Percentiles rank a stretch among this genome's conserved stretches.
phyloP scores from a whole-genome alignment of 2,888 invertebrate species.

The Saturnia japonica region DNA sequence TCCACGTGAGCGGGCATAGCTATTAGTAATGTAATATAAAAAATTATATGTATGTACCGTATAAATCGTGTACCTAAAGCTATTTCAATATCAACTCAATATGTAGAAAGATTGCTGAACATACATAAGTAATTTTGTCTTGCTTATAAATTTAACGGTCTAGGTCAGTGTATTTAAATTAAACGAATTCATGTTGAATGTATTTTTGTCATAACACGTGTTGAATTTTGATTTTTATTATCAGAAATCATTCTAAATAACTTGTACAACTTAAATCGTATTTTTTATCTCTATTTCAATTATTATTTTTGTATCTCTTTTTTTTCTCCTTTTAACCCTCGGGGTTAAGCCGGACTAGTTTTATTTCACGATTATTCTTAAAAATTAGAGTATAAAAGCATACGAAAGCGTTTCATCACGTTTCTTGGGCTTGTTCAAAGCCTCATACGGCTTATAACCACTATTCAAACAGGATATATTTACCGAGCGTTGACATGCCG shows the following conservation, averaged over 20 bases:
- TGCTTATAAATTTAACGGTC: background rate
- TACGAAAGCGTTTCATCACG: conserved; percentile 34
- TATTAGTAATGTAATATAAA: too few relatives aligned
- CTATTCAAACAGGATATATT: conserved; percentile 59
- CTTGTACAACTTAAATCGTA: background rate
- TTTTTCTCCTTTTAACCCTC: background rate
- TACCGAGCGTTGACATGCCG: conserved; percentile 53
- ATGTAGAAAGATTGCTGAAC: background rate
- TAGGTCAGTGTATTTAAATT: background rate
- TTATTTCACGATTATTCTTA: too few relatives aligned
- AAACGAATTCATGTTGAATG: background rate
- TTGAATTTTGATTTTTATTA: background rate
- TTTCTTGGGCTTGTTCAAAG: conserved; percentile 45
- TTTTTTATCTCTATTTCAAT: background rate
- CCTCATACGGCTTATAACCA: conserved; percentile 37
- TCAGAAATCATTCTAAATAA: background rate
- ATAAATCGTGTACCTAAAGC: too few relatives aligned
- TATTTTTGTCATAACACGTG: background rate
- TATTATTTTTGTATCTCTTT: background rate
- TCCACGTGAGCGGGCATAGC: too few relatives aligned
- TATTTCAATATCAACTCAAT: background rate
- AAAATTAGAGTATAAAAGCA: conserved; percentile 7
- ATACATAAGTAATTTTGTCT: background rate
- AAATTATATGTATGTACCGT: too few relatives aligned
- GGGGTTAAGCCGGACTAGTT: too few relatives aligned